These are phyloP conservation scores for Tetraneura akinire DNA, from an alignment of 1,140 invertebrate genomes.

Conservation along the genomic window DNA sequence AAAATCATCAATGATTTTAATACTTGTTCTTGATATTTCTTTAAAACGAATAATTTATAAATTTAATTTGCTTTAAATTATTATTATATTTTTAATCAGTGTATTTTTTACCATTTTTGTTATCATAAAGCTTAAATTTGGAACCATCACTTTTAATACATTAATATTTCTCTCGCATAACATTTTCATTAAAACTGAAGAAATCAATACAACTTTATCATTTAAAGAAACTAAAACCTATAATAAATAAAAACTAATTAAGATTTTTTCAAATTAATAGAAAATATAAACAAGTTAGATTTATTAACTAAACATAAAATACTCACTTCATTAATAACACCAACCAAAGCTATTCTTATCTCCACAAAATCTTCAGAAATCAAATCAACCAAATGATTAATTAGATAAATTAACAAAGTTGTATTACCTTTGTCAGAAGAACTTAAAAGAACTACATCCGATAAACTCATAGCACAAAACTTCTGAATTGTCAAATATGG, in stretches of 20 bases:
- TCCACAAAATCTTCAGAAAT: slow-evolving; percentile 16
- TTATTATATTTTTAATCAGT: not conserved
- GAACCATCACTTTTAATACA: slow-evolving; percentile 46
- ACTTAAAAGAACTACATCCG: slow-evolving; percentile 3
- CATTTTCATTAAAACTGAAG: slow-evolving; percentile 44
- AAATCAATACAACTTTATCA: slow-evolving; percentile 42
- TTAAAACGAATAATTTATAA: not conserved
- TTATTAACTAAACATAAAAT: not conserved
- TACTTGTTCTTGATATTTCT: slow-evolving; percentile 50
- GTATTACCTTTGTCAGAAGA: slow-evolving; percentile 31
- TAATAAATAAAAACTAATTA: not conserved
- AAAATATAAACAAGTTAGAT: not conserved
- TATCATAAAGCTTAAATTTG: slow-evolving; percentile 44
- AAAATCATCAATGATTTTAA: slow-evolving; percentile 44
- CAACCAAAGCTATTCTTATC: slow-evolving; percentile 21
- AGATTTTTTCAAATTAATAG: too few species aligned
- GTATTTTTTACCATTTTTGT: slow-evolving; percentile 38
- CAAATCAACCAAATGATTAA: slow-evolving; percentile 43
- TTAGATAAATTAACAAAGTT: slow-evolving; percentile 38
- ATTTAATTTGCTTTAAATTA: not conserved
- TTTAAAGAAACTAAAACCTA: slow-evolving; percentile 29
- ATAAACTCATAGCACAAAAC: slow-evolving; percentile 18
- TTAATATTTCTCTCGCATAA: slow-evolving; percentile 26
- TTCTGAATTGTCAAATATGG: slow-evolving; percentile 23
- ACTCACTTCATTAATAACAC: slow-evolving; percentile 37